Percentiles rank a stretch among this genome's conserved stretches.
These are phyloP conservation scores for Adelosebastes latens DNA, from an alignment of 2,797 vertebrate species.

Conservation along the genomic window DNA sequence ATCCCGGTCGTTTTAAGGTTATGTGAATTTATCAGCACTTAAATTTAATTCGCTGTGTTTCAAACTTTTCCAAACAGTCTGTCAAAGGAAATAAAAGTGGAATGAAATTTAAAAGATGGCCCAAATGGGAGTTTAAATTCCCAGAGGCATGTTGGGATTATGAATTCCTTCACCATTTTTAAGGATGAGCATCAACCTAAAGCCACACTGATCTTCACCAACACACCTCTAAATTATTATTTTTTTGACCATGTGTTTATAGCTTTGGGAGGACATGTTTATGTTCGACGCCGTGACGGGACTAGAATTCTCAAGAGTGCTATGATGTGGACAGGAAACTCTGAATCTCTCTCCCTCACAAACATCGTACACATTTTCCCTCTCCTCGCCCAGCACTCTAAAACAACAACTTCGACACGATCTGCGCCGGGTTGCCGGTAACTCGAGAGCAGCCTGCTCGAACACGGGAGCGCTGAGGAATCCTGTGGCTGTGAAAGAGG, in stretches of 20 bases:
- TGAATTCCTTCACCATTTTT: constrained; percentile 14
- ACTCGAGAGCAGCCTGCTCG: constrained; percentile 68
- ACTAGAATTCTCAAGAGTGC: constrained; percentile 68
- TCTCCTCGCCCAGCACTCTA: constrained; percentile 64
- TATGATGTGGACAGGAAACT: constrained; percentile 73
- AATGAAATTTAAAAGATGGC: not conserved
- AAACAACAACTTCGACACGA: constrained; percentile 81
- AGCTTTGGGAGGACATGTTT: constrained; percentile 64
- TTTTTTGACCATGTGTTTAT: constrained; percentile 57
- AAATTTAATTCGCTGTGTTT: constrained; percentile 6
- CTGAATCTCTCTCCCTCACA: constrained; percentile 68
- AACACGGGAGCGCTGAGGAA: constrained; percentile 52
- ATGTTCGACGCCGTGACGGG: constrained; percentile 58
- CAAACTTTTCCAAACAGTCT: not conserved
- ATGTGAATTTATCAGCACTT: constrained; percentile 21
- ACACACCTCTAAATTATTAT: constrained; percentile 39
- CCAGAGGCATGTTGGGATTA: not conserved
- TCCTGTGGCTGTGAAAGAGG: constrained; percentile 68
- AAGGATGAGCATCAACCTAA: not conserved
- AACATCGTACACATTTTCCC: constrained; percentile 62
- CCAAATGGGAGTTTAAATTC: not conserved
- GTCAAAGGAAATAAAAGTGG: not conserved
- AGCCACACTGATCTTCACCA: constrained; percentile 13
- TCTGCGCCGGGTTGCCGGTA: constrained; percentile 57
- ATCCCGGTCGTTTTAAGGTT: constrained; percentile 28